Base-by-base conservation (phyloP, 1,140 invertebrate species). In the Drosophila simulans region DNA sequence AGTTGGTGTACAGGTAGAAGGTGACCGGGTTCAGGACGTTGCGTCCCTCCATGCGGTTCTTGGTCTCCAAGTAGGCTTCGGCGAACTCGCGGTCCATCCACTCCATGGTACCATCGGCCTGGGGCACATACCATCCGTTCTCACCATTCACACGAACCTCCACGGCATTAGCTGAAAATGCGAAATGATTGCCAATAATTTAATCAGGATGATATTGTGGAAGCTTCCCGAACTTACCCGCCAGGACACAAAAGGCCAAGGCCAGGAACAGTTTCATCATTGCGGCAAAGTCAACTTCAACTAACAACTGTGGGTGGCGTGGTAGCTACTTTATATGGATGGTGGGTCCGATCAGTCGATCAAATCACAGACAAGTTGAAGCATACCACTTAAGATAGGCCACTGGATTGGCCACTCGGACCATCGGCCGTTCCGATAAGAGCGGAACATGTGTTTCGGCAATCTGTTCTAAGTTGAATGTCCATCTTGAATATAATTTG, bases 1-100 rank as follows among this genome's bases (percentile, higher is more conserved):
- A 73, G 34, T 66, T 59, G 48, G 91, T 92, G 55, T 92, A 92
- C 64, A 92, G 65, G 34, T 90, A 88, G 82, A 91, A 92, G 42
- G 65, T 88, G n/a, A 92, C 88, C 1, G 85, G 82, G 45, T 80
- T 91, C n/a, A 77, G 54, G 8, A 65, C 5, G 20, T 20, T 56
- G 45, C 82, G 72, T 13, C 68, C 77, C 25, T 73, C 71, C 8
- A 22, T 51, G 8, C 35, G 64, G 42, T 8, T 25, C 27, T 40
- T 70, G 5, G 62, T 56, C 10, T 64, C 52, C 65, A 89, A 35
- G 27, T 69, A 75, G 70, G 78, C 54, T 22, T 91, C 91, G 31
- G 85, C 84, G 11, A 46, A 54, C 3, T 91, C 75, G 35, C 60
- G 76, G 34, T 82, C 84, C 49, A 90, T 64, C 85, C 85, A 90